Evolutionary conservation across 2,113 vertebrate species (phyloP).

Genomic region (Microtus oregoni): DNA sequence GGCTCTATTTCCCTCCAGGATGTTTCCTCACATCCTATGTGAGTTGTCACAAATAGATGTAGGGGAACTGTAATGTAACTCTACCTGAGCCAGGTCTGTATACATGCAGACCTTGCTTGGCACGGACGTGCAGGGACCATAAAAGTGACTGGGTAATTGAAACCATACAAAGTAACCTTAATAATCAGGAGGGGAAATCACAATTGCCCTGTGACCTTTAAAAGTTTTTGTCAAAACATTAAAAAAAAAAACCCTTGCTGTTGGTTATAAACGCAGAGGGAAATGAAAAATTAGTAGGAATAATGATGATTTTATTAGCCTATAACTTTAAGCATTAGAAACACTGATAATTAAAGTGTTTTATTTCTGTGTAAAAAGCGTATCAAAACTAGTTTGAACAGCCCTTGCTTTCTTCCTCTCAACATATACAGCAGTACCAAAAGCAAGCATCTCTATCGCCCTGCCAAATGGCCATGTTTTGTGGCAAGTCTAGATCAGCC

Average conservation of each 20-base stretch:
- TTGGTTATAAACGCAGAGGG: neutral
- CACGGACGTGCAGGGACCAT: neutral
- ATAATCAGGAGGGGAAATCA: constrained; percentile 20
- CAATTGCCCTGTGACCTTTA: constrained; percentile 45
- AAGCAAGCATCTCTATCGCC: neutral
- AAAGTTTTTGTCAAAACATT: constrained; percentile 49
- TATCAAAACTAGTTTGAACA: neutral
- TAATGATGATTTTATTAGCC: constrained; percentile 38
- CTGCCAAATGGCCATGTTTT: neutral
- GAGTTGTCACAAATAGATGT: neutral
- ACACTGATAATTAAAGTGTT: constrained; percentile 25
- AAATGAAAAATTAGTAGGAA: constrained; percentile 64
- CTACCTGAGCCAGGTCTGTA: neutral
- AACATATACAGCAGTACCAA: accelerated
- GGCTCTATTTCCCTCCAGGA: neutral
- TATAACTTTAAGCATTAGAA: constrained; percentile 55
- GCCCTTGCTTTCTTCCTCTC: neutral
- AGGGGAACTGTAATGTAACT: constrained; percentile 13
- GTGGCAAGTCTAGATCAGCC: neutral
- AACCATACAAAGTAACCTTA: constrained; percentile 38
- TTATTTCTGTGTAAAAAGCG: constrained; percentile 17
- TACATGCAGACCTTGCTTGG: neutral
- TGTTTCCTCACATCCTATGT: neutral
- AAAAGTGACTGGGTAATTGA: neutral
- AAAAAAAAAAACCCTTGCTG: constrained; percentile 16